phyloP scores from a whole-genome alignment of 1,140 invertebrate species.

The Elymnias hypermnestra region DNA sequence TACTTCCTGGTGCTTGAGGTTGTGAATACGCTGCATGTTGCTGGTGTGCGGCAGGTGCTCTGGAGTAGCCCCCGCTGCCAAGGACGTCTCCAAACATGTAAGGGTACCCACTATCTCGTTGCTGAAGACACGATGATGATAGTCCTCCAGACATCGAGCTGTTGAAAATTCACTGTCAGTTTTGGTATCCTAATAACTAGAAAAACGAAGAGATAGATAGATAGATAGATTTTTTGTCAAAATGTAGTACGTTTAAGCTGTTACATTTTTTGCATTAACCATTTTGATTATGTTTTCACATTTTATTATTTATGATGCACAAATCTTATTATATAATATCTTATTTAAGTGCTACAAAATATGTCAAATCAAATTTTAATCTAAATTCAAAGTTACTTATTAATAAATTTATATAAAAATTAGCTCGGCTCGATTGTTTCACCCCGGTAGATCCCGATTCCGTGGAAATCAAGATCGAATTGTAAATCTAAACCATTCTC shows the following conservation, averaged over 20 bases:
- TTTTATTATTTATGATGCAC: too few species aligned
- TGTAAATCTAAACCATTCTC: too few species aligned
- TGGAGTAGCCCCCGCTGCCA: constrained; percentile 80
- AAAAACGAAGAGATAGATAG: background rate
- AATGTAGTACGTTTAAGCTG: background rate
- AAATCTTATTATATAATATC: too few species aligned
- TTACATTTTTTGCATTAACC: too few species aligned
- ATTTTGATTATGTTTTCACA: too few species aligned
- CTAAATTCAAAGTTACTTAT: too few species aligned
- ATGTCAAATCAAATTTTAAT: too few species aligned
- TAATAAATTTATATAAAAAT: too few species aligned
- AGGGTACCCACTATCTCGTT: constrained; percentile 90
- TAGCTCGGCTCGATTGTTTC: too few species aligned
- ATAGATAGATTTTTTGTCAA: background rate
- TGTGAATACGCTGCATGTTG: constrained; percentile 78
- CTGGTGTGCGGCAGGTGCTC: constrained; percentile 81
- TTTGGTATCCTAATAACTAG: background rate
- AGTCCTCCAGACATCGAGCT: constrained; percentile 91
- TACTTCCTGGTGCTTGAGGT: constrained; percentile 73
- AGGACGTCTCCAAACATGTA: constrained; percentile 93
- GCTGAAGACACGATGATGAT: constrained; percentile 92
- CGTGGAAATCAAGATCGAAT: too few species aligned
- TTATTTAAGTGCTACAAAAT: too few species aligned
- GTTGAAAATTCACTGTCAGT: constrained; percentile 44
- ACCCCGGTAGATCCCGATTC: too few species aligned